Evolutionary conservation across 2,113 vertebrate genomes (phyloP).

Genomic region (Rutilus rutilus): DNA sequence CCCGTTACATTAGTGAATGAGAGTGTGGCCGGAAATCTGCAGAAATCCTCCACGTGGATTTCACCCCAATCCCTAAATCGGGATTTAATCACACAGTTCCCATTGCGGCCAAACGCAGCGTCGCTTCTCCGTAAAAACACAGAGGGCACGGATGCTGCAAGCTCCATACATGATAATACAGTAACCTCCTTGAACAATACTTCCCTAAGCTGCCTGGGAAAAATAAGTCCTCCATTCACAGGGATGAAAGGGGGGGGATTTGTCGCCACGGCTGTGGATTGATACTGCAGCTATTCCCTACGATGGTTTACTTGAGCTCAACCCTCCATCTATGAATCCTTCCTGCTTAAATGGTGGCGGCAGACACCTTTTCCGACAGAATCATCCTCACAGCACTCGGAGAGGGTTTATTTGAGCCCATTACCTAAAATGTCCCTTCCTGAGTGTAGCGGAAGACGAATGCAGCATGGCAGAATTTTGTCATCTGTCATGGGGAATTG

Average conservation of each 20-base stretch:
- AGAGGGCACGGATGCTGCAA: constrained; percentile 44
- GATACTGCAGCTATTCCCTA: constrained; percentile 66
- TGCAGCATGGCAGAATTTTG: constrained; percentile 52
- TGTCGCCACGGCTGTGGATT: constrained; percentile 63
- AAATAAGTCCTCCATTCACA: constrained; percentile 67
- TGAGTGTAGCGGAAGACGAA: constrained; percentile 32
- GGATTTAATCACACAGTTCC: constrained; percentile 44
- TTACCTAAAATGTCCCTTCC: constrained; percentile 45
- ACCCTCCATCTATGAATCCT: constrained; percentile 30
- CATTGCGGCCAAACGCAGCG: constrained; percentile 16
- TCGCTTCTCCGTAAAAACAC: background rate
- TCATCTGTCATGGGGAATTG: constrained; percentile 60
- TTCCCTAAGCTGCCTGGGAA: constrained; percentile 65
- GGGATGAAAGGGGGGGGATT: constrained; percentile 61
- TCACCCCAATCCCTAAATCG: constrained; percentile 31
- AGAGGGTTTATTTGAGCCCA: constrained; percentile 53
- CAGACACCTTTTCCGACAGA: constrained; percentile 51
- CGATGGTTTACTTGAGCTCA: constrained; percentile 63
- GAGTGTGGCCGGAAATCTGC: constrained; percentile 10
- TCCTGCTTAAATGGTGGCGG: constrained; percentile 45
- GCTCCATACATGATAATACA: constrained; percentile 54
- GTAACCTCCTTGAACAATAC: constrained; percentile 50
- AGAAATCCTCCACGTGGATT: constrained; percentile 41
- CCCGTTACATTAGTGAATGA: constrained; percentile 7
- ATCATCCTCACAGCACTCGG: constrained; percentile 35